Conservation (phyloP, 2,888 invertebrate species). For the Yponomeuta sedellus region DNA sequence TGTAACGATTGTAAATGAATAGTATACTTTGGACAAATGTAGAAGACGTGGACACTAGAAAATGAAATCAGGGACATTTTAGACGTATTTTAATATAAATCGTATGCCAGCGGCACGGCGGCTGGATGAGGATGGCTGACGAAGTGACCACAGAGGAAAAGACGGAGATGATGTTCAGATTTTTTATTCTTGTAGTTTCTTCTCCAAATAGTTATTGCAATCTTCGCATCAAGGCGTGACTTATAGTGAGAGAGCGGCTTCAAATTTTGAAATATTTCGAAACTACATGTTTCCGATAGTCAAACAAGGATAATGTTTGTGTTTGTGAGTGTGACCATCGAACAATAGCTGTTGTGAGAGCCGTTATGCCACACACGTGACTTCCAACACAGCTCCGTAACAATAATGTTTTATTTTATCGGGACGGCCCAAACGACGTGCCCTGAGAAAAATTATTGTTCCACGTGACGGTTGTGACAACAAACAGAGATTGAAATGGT, state of each 20-base stretch:
- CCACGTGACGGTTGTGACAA: slow-evolving; percentile 2
- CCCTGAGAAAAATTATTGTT: not conserved
- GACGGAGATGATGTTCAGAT: too few relatives aligned
- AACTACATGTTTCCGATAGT: not conserved
- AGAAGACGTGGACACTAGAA: too few relatives aligned
- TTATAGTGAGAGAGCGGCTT: not conserved
- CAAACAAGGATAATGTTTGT: not conserved
- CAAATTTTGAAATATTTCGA: not conserved
- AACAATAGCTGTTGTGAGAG: slow-evolving; percentile 9
- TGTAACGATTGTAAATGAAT: too few relatives aligned
- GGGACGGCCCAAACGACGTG: slow-evolving; percentile 2
- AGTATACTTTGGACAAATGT: too few relatives aligned
- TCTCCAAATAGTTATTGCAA: too few relatives aligned
- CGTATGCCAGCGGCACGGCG: too few relatives aligned
- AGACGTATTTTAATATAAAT: too few relatives aligned
- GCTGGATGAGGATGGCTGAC: too few relatives aligned
- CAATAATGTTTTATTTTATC: slow-evolving; percentile 9
- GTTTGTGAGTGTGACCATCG: not conserved
- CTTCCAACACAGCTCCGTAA: not conserved
- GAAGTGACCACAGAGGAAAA: too few relatives aligned
- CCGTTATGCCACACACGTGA: slow-evolving; percentile 2
- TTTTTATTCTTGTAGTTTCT: too few relatives aligned
- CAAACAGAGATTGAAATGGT: not conserved
- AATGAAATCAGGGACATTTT: too few relatives aligned
- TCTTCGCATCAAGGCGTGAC: too few relatives aligned